These are phyloP conservation scores for Pyrocephalus nanus DNA, from an alignment of 2,797 vertebrate genomes.

Conservation along the genomic window DNA sequence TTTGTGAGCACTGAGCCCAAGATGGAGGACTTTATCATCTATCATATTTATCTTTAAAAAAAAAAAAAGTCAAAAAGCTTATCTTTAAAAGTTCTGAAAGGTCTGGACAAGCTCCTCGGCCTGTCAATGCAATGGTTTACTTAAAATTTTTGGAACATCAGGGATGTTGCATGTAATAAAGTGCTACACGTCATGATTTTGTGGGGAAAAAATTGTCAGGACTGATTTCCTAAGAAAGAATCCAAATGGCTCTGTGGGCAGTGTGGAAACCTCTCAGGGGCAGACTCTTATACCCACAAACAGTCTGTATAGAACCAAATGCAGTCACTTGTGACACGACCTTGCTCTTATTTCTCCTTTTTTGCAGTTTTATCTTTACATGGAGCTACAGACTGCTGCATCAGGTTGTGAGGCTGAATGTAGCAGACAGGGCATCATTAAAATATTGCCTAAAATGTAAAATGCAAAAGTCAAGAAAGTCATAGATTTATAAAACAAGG, in stretches of 20 bases:
- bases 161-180: neutral
- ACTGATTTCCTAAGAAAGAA: neutral
- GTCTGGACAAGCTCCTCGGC: neutral
- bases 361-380: neutral
- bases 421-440: neutral
- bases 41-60: neutral
- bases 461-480: neutral
- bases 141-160: neutral
- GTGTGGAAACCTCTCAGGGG: neutral
- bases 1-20: neutral
- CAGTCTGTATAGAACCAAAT: neutral
- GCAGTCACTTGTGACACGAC: neutral
- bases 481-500: neutral
- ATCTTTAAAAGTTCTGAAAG: neutral
- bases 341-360: neutral
- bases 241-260: neutral
- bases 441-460: neutral
- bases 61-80: neutral
- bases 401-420: neutral
- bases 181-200: neutral
- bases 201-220: neutral
- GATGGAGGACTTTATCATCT: neutral
- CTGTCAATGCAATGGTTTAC: rapidly evolving
- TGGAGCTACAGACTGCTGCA: neutral
- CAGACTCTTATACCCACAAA: neutral